Evolutionary conservation across 2,797 vertebrate genomes (phyloP).

Genomic region (Spea hammondii): DNA sequence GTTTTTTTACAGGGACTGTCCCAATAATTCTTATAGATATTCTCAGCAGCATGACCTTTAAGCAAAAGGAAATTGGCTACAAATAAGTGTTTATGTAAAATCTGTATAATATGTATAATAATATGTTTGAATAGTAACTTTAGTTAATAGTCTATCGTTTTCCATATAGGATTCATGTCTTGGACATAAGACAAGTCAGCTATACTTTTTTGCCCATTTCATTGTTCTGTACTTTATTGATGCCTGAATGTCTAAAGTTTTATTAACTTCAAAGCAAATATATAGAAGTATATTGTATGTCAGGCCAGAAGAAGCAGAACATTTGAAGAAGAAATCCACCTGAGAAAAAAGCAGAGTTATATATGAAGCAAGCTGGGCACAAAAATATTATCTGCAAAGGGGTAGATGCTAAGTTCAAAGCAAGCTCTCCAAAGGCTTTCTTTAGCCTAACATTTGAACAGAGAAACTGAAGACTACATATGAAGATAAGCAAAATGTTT

Average conservation of each 20-base stretch:
- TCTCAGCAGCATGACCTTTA: too few relatives aligned
- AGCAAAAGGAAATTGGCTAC: too few relatives aligned
- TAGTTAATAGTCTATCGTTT: too few relatives aligned
- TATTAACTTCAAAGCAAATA: conserved; percentile 14
- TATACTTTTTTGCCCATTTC: not conserved
- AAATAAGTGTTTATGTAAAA: too few relatives aligned
- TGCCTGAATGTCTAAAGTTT: not conserved
- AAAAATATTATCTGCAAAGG: not conserved
- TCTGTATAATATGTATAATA: too few relatives aligned
- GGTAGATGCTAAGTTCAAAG: conserved; percentile 8
- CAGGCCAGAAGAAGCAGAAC: conserved; percentile 1
- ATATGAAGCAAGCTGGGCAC: not conserved
- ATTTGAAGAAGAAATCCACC: conserved; percentile 10
- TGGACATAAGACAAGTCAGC: not conserved
- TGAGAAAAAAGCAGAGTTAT: not conserved
- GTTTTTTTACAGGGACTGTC: too few relatives aligned
- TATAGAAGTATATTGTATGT: not conserved
- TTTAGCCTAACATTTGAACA: conserved; percentile 6
- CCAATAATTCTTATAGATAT: too few relatives aligned
- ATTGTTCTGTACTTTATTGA: not conserved
- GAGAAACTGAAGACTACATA: not conserved
- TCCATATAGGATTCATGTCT: not conserved
- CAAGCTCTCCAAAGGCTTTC: conserved; percentile 7
- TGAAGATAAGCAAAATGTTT: too few relatives aligned
- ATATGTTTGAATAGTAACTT: too few relatives aligned